Percentiles rank a stretch among this genome's conserved stretches.
Evolutionary conservation across 2,113 vertebrate species (phyloP).

Genomic region (Podarcis muralis): DNA sequence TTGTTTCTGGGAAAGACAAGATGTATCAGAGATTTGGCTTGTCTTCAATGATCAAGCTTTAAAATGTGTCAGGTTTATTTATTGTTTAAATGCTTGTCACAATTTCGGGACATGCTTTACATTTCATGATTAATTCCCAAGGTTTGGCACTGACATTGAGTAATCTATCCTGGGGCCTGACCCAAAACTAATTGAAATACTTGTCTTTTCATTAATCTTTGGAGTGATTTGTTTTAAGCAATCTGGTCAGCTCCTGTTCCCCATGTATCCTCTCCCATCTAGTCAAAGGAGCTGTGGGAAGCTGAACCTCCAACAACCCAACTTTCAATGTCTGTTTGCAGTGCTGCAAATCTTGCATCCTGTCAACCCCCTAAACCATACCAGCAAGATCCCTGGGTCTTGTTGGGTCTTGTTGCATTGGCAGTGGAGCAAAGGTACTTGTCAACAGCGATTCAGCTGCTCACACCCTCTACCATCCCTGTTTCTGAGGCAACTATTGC

Average conservation of each 20-base stretch:
- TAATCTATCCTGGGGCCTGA: not conserved
- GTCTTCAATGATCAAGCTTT: slow-evolving; percentile 18
- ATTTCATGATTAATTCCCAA: slow-evolving; percentile 17
- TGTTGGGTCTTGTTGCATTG: not conserved
- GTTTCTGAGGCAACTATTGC: not conserved
- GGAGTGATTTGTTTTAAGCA: not conserved
- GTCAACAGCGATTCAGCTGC: not conserved
- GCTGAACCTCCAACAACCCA: not conserved
- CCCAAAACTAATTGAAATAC: not conserved
- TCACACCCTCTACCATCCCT: not conserved
- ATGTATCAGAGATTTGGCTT: slow-evolving; percentile 20
- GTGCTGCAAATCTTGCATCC: not conserved
- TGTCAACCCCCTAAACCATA: no score
- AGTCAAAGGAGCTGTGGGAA: not conserved
- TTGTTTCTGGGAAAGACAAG: slow-evolving; percentile 64
- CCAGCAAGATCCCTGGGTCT: not conserved
- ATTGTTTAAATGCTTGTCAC: slow-evolving; percentile 16
- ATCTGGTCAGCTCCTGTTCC: not conserved
- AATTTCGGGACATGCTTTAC: slow-evolving; percentile 22
- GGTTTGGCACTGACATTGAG: not conserved
- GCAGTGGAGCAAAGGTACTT: not conserved
- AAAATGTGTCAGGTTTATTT: slow-evolving; percentile 5
- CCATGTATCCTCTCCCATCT: not conserved
- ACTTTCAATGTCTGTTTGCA: not conserved
- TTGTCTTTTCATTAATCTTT: not conserved